These are phyloP conservation scores for Bruchidius siliquastri DNA, from an alignment of 2,888 invertebrate genomes.

Conservation along the genomic window DNA sequence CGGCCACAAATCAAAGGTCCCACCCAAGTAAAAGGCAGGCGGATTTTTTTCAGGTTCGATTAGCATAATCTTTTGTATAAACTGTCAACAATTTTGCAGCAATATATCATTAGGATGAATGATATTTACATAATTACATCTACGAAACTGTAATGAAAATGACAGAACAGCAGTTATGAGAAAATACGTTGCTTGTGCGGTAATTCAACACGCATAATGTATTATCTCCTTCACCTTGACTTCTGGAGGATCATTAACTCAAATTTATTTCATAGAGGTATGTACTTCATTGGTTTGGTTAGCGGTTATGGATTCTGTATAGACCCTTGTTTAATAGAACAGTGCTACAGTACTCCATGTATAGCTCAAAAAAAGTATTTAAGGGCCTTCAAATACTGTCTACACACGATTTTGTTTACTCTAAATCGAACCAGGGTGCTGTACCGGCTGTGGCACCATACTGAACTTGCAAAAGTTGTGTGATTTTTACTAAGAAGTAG, in stretches of 20 bases:
- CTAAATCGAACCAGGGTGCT: too few species aligned
- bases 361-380: too few species aligned
- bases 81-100: constrained; percentile 19
- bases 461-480: too few species aligned
- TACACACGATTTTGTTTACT: too few species aligned
- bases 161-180: neutral
- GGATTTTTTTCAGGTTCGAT: constrained; percentile 1
- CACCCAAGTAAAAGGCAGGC: neutral
- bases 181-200: neutral
- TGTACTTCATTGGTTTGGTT: too few species aligned
- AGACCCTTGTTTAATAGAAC: too few species aligned
- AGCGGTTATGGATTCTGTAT: too few species aligned
- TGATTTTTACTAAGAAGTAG: too few species aligned
- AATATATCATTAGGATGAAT: constrained; percentile 18
- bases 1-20: neutral
- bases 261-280: neutral
- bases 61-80: constrained; percentile 21
- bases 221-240: neutral
- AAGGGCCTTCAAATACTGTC: too few species aligned
- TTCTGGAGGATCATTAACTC: neutral
- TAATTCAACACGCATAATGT: neutral
- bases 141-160: neutral
- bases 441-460: too few species aligned
- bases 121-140: constrained; percentile 19
- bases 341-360: too few species aligned